Base-by-base conservation (phyloP, 30 jellyfish, hydroid and myxozoan species). In the Hydractinia echinata region DNA sequence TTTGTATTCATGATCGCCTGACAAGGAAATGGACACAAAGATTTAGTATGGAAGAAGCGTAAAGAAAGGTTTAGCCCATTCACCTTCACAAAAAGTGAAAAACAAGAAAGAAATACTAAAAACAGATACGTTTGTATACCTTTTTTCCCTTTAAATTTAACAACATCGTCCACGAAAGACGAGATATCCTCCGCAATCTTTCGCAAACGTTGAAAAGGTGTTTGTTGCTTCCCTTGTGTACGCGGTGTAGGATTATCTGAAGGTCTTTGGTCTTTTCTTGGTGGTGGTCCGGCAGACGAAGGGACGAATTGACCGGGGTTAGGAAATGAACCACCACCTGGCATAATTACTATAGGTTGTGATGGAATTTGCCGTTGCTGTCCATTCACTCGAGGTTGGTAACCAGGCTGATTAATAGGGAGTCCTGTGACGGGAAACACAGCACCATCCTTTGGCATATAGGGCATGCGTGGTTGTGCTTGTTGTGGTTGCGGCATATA, bases 311-410 rank as follows among this genome's bases (percentile, higher is more conserved):
- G 81, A 8, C 76, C 77, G 19, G 84, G 69, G 8, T 82, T 11
- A 4, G 86, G 53, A 54, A 53, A 61, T 6, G 77, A 67, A 8
- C 89, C 84, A 13, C 82, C 83, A 10, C 96, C 96, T 4, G 96
- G 92, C 96, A 87, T 87, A n/a, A 87, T 87, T 55, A 87, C 96
- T 48, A 87, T 87, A 5, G 96, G 96, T 50, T 74, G 92, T 39
- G 87, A 72, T 7, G 62, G 48, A 64, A 7, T 14, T 8, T 60
- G 21, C 62, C 19, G 87, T 5, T 20, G 82, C 8, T 51, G 39
- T 51, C n/a, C 14, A 44, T 86, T 48, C 51, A 49, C 69, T 8
- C 54, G 87, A 5, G n/a, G 77, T 51, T 51, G 78, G 21, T 51
- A 71, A 9, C 55, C 61, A 71, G 81, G 11, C n/a, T 71, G 81